A percentile compares a stretch with the other conserved stretches of the same genome.
These are phyloP conservation scores for Tarsius wallacei DNA, from an alignment of 2,797 vertebrate species.

Conservation along the genomic window DNA sequence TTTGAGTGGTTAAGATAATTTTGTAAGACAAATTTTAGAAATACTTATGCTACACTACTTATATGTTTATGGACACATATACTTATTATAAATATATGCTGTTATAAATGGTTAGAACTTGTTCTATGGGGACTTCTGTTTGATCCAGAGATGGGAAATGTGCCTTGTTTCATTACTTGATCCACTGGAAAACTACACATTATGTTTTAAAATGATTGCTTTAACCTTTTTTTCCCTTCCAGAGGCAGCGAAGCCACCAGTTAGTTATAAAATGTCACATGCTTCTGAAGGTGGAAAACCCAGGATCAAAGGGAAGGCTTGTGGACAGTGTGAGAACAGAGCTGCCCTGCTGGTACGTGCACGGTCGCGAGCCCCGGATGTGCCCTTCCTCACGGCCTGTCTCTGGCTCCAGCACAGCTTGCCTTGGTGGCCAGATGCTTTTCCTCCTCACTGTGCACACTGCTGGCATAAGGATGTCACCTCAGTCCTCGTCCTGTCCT, in stretches of 20 bases:
- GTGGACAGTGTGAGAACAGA: conserved; percentile 92
- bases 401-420: accelerated
- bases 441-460: neutral
- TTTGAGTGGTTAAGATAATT: neutral
- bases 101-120: neutral
- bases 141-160: neutral
- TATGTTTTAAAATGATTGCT: conserved; percentile 22
- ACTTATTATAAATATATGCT: neutral
- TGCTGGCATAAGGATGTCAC: no score
- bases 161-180: neutral
- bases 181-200: neutral
- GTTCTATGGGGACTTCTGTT: neutral
- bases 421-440: neutral
- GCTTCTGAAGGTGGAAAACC: conserved; percentile 83
- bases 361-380: no score
- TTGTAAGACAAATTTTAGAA: conserved; percentile 31
- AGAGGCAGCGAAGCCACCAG: conserved; percentile 83
- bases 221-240: conserved; percentile 66
- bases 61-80: neutral
- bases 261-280: conserved; percentile 75
- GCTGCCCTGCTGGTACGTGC: conserved; percentile 91
- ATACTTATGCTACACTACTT: neutral
- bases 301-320: conserved; percentile 88
- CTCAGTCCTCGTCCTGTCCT: neutral
- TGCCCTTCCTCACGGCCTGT: neutral